Percentiles rank a stretch among this genome's conserved stretches.
phyloP scores from a whole-genome alignment of 1,140 invertebrate genomes.

The Chionoecetes opilio region DNA sequence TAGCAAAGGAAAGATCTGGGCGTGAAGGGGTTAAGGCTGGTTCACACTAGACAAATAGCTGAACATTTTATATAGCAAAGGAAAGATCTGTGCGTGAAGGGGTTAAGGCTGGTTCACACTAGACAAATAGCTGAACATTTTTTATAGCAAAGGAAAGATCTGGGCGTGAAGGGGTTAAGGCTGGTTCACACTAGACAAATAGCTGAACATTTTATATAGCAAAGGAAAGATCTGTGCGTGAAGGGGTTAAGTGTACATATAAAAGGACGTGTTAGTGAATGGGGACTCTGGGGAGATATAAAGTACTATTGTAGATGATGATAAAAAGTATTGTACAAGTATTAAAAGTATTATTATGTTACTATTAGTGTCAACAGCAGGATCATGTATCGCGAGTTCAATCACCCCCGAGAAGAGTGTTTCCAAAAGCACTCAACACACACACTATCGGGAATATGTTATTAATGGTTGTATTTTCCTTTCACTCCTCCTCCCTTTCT shows the following conservation, averaged over 20 bases:
- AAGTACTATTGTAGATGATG: background rate
- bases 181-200: too few relatives aligned
- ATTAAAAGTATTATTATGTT: background rate
- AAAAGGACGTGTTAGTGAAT: background rate
- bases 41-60: too few relatives aligned
- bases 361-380: background rate
- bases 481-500: background rate
- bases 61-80: too few relatives aligned
- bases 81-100: too few relatives aligned
- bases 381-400: background rate
- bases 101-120: too few relatives aligned
- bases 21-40: too few relatives aligned
- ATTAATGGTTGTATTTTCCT: background rate
- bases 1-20: too few relatives aligned
- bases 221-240: too few relatives aligned
- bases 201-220: too few relatives aligned
- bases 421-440: background rate
- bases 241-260: background rate
- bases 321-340: background rate
- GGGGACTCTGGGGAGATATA: background rate
- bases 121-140: too few relatives aligned
- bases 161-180: too few relatives aligned
- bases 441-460: background rate
- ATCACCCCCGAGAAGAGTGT: background rate
- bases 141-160: too few relatives aligned